Conservation (phyloP, 2,797 vertebrate genomes). For the Anableps anableps region DNA sequence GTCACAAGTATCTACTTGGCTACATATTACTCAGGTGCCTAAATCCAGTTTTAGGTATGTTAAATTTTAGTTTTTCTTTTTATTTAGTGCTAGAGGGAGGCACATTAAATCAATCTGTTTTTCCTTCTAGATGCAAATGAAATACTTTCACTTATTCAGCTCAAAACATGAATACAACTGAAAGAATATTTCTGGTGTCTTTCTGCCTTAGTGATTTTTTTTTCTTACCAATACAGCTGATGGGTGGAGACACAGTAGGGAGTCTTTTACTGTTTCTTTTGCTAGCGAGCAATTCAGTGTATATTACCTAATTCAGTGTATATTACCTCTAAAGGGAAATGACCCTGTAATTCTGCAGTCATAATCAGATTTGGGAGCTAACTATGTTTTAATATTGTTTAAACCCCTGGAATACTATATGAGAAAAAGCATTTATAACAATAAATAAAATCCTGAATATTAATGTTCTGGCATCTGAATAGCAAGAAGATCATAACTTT, state of each 20-base stretch:
- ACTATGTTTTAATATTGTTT: neutral
- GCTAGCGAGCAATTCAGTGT: neutral
- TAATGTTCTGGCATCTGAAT: neutral
- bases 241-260: neutral
- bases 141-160: neutral
- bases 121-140: neutral
- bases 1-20: neutral
- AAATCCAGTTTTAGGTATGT: neutral
- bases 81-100: neutral
- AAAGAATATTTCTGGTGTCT: neutral
- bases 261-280: neutral
- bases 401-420: neutral
- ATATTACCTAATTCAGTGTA: neutral
- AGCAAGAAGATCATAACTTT: neutral
- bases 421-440: neutral
- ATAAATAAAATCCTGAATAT: neutral
- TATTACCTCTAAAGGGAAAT: neutral
- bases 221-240: neutral
- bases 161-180: neutral
- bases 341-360: neutral
- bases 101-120: no score
- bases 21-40: neutral
- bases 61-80: neutral
- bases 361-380: neutral
- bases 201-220: neutral